Evolutionary conservation across 1,140 invertebrate genomes (phyloP).

Genomic region (Apolygus lucorum): DNA sequence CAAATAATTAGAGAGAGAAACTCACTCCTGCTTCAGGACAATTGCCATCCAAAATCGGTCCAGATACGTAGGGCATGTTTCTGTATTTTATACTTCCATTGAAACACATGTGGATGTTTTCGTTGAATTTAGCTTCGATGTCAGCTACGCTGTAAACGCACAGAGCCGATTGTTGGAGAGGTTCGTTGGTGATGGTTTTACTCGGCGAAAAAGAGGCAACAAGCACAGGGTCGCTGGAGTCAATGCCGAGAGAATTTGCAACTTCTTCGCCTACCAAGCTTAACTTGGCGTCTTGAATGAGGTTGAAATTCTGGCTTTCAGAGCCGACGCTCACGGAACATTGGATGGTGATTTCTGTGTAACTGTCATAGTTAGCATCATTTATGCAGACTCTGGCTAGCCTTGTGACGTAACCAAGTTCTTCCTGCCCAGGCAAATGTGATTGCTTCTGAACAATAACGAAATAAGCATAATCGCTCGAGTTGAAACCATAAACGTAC

Average conservation of each 20-base stretch:
- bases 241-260: constrained; percentile 67
- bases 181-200: constrained; percentile 69
- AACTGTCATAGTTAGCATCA: constrained; percentile 89
- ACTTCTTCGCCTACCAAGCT: constrained; percentile 68
- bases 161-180: constrained; percentile 66
- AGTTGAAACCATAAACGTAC: constrained; percentile 93
- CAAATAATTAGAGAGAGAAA: background rate
- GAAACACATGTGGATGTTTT: constrained; percentile 94
- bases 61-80: constrained; percentile 89
- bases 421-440: constrained; percentile 75
- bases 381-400: constrained; percentile 85
- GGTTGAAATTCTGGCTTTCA: constrained; percentile 63
- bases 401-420: constrained; percentile 79
- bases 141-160: constrained; percentile 77
- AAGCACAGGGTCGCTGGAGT: constrained; percentile 64
- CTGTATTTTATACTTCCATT: constrained; percentile 83
- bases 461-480: constrained; percentile 90
- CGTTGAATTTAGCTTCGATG: constrained; percentile 86
- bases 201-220: constrained; percentile 78
- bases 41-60: constrained; percentile 78
- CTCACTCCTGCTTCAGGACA: constrained; percentile 72
- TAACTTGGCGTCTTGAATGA: constrained; percentile 84
- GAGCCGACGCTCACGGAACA: constrained; percentile 54
- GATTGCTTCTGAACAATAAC: constrained; percentile 88
- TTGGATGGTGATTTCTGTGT: constrained; percentile 87